Conservation (phyloP, 2,888 invertebrate genomes). For the Mythimna vitellina region DNA sequence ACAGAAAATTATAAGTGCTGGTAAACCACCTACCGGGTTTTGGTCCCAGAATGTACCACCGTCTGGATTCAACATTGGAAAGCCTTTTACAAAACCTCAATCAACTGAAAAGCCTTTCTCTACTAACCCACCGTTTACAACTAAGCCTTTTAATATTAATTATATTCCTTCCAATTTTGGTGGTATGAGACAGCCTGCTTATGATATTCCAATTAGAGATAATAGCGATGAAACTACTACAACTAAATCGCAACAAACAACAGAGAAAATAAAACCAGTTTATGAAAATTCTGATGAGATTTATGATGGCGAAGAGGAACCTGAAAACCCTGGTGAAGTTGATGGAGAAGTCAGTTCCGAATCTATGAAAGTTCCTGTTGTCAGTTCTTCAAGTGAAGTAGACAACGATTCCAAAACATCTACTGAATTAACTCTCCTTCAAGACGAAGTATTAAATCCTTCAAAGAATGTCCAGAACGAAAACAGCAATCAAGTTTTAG, state of each 20-base stretch:
- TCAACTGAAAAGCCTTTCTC: conserved; percentile 68
- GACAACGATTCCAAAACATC: conserved; percentile 67
- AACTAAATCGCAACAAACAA: conserved; percentile 62
- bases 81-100: conserved; percentile 81
- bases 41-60: conserved; percentile 76
- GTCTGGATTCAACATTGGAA: conserved; percentile 79
- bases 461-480: conserved; percentile 66
- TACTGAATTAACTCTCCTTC: conserved; percentile 73
- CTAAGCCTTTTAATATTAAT: conserved; percentile 75
- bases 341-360: conserved; percentile 87
- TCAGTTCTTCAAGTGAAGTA: conserved; percentile 81
- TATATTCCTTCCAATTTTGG: conserved; percentile 82
- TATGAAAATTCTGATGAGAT: conserved; percentile 87
- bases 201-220: conserved; percentile 87
- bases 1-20: conserved; percentile 82
- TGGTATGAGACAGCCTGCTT: conserved; percentile 81
- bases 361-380: conserved; percentile 86
- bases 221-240: conserved; percentile 83
- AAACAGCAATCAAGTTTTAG: conserved; percentile 62
- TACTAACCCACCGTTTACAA: conserved; percentile 70
- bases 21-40: conserved; percentile 83
- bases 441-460: conserved; percentile 74
- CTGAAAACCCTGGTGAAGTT: conserved; percentile 72
- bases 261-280: conserved; percentile 76
- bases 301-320: conserved; percentile 84